Percentiles rank a stretch among this genome's conserved stretches.
Evolutionary conservation across 2,113 vertebrate species (phyloP).

Genomic region (Terrapene triunguis): DNA sequence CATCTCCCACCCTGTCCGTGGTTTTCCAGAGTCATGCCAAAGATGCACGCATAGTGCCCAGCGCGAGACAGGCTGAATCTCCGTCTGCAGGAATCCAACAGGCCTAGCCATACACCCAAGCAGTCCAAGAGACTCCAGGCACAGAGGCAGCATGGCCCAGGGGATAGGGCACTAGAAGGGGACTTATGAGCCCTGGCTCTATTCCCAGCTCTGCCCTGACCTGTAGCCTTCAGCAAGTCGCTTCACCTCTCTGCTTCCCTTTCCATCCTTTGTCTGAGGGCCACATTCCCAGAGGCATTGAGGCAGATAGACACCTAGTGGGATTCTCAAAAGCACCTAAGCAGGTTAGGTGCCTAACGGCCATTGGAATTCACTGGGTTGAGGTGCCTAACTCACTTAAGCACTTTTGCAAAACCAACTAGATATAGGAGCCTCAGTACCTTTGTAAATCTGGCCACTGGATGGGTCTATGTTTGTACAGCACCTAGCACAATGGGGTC

Average conservation of each 20-base stretch:
- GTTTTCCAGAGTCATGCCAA: background rate
- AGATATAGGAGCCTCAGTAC: background rate
- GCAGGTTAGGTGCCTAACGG: background rate
- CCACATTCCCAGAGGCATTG: background rate
- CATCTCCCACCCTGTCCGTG: background rate
- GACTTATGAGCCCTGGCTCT: background rate
- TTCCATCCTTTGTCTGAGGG: background rate
- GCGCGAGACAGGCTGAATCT: background rate
- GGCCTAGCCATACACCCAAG: background rate
- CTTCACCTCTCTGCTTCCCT: background rate
- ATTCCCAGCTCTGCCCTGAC: background rate
- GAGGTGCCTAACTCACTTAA: background rate
- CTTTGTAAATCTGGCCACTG: background rate
- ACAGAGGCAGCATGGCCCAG: background rate
- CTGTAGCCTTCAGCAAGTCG: background rate
- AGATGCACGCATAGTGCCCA: background rate
- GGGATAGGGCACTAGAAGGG: background rate
- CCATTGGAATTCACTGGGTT: background rate
- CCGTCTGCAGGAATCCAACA: background rate
- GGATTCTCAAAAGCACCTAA: background rate
- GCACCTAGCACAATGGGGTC: background rate
- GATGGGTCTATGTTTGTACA: background rate
- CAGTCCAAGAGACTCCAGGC: background rate
- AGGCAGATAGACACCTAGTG: background rate
- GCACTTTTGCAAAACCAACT: background rate